Conservation (phyloP, 2,888 invertebrate species). For the Caenorhabditis zanzibari region DNA sequence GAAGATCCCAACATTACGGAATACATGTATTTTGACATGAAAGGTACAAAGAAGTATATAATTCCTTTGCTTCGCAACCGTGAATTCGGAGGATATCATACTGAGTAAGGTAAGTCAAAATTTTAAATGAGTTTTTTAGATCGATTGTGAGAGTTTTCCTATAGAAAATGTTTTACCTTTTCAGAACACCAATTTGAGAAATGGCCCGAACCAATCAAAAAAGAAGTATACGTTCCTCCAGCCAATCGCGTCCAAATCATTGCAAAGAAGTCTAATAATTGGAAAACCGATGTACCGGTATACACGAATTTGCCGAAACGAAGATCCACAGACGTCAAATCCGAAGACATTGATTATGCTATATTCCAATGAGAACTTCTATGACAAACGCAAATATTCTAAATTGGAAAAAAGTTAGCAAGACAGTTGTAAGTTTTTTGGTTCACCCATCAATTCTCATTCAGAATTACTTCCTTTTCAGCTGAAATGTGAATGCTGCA, state of each 20-base stretch:
- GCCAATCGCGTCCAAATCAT: not conserved
- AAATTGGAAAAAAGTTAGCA: conserved; percentile 9
- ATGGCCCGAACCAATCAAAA: too few relatives aligned
- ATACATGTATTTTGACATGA: too few relatives aligned
- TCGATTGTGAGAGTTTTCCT: too few relatives aligned
- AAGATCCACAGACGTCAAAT: not conserved
- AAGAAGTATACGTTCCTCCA: conserved; percentile 5
- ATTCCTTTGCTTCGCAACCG: too few relatives aligned
- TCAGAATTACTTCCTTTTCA: not conserved
- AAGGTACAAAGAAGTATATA: too few relatives aligned
- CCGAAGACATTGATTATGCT: not conserved
- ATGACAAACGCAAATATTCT: not conserved
- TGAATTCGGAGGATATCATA: too few relatives aligned
- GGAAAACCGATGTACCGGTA: not conserved
- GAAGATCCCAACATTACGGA: too few relatives aligned
- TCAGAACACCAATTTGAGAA: too few relatives aligned
- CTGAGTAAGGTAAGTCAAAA: too few relatives aligned
- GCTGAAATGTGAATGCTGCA: conserved; percentile 40
- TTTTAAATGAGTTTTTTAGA: too few relatives aligned
- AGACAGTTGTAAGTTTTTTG: not conserved
- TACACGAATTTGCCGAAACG: not conserved
- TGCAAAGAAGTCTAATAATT: not conserved
- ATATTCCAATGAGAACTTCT: conserved; percentile 4
- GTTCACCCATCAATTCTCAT: not conserved
- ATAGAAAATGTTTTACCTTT: too few relatives aligned